Conservation (phyloP, 2,113 vertebrate genomes). For the Climacteris rufus region DNA sequence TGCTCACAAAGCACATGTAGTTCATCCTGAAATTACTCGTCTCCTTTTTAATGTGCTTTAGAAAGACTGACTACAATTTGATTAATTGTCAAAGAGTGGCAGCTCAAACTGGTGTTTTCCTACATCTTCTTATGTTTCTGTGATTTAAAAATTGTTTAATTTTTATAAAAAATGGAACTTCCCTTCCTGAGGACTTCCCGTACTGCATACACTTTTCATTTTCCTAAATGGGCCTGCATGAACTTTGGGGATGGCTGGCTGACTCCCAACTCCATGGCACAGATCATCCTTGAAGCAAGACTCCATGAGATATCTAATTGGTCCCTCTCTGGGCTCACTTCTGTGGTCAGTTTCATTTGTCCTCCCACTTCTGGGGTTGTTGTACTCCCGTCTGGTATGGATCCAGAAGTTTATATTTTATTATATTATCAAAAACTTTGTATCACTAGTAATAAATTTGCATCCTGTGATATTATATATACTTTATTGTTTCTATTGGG, state of each 20-base stretch:
- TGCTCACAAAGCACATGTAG: not conserved
- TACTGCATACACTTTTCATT: not conserved
- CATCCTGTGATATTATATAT: not conserved
- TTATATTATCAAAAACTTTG: not conserved
- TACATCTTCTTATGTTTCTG: not conserved
- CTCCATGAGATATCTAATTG: not conserved
- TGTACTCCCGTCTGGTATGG: accelerated
- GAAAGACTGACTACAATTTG: not conserved
- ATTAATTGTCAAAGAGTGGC: not conserved
- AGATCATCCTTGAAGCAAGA: not conserved
- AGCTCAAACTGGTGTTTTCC: not conserved
- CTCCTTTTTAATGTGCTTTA: not conserved
- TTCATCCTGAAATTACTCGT: not conserved
- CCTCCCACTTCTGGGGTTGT: not conserved
- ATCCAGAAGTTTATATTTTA: not conserved
- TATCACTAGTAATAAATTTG: not conserved
- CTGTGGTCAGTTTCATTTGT: not conserved
- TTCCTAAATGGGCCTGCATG: accelerated
- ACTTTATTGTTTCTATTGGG: not conserved
- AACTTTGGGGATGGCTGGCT: not conserved
- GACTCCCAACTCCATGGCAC: accelerated
- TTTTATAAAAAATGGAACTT: not conserved
- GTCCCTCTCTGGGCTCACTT: not conserved
- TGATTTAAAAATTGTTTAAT: not conserved
- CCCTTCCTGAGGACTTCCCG: not conserved